A percentile compares a stretch with the other conserved stretches of the same genome.
These are phyloP conservation scores for Plestiodon gilberti DNA, from an alignment of 2,113 vertebrate genomes.

Conservation along the genomic window DNA sequence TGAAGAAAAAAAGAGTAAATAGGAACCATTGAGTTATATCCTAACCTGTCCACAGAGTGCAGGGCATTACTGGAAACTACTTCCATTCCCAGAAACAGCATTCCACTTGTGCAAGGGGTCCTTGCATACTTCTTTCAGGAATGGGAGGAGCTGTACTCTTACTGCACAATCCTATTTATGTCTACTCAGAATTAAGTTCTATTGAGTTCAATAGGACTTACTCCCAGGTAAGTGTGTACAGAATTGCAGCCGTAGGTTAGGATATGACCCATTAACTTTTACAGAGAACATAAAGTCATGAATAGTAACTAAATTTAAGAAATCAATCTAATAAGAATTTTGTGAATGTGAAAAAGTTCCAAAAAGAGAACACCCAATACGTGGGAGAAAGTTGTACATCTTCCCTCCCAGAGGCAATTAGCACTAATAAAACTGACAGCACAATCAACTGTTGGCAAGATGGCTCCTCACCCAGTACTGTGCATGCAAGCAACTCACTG, in stretches of 20 bases:
- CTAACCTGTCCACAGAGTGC: too few relatives aligned
- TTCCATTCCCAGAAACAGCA: too few relatives aligned
- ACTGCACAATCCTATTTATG: too few relatives aligned
- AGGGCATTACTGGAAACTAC: too few relatives aligned
- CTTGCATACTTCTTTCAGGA: too few relatives aligned
- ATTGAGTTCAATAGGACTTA: too few relatives aligned
- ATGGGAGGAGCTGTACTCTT: too few relatives aligned
- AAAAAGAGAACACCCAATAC: background rate
- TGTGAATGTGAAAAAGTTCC: background rate
- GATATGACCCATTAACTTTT: background rate
- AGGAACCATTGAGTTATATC: background rate
- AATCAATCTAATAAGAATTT: background rate
- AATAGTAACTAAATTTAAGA: background rate
- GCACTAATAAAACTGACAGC: background rate
- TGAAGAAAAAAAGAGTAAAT: background rate
- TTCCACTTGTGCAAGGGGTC: too few relatives aligned
- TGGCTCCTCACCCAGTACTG: background rate
- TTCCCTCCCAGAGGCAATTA: background rate
- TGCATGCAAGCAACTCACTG: background rate
- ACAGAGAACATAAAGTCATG: background rate
- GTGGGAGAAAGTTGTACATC: background rate
- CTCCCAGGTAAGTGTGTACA: too few relatives aligned
- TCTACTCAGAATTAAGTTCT: too few relatives aligned
- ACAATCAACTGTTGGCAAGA: background rate
- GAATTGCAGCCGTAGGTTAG: too few relatives aligned